phyloP scores from a whole-genome alignment of 2,797 vertebrate genomes.

The Neosilurus hyrtlii region DNA sequence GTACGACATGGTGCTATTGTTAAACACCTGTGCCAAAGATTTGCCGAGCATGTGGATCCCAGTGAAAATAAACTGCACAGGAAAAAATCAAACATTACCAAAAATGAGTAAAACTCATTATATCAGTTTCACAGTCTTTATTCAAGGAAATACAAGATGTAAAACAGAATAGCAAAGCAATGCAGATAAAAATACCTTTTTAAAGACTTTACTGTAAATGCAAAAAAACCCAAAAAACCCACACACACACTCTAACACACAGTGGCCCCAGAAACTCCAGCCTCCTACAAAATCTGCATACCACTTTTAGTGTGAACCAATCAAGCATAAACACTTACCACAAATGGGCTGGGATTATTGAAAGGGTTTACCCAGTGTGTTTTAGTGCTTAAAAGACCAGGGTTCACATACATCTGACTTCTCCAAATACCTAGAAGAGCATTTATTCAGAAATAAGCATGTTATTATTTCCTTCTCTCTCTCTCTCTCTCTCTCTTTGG shows the following conservation, averaged over 20 bases:
- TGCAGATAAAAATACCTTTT: not conserved
- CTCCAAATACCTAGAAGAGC: not conserved
- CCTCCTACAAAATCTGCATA: slow-evolving; percentile 40
- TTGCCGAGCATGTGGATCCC: not conserved
- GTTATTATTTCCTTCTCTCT: too few species aligned
- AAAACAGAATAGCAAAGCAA: slow-evolving; percentile 4
- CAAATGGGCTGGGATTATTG: slow-evolving; percentile 40
- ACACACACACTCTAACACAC: not conserved
- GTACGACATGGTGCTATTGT: slow-evolving; percentile 16
- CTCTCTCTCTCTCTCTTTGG: too few species aligned
- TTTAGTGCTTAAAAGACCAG: slow-evolving; percentile 6
- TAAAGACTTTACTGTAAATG: slow-evolving; percentile 20
- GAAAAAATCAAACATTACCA: not conserved
- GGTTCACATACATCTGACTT: not conserved
- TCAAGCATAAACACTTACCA: slow-evolving; percentile 42
- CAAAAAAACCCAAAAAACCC: slow-evolving; percentile 7
- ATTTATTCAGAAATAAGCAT: not conserved
- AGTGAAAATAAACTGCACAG: slow-evolving; percentile 15
- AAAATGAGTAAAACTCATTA: not conserved
- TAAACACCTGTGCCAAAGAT: slow-evolving; percentile 4
- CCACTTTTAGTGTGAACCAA: slow-evolving; percentile 34
- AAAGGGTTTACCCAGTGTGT: slow-evolving; percentile 19
- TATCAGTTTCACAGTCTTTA: not conserved
- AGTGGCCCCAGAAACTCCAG: slow-evolving; percentile 45
- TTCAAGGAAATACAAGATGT: not conserved